Evolutionary conservation across 2,113 vertebrate species (phyloP).

Genomic region (Albula glossodonta): DNA sequence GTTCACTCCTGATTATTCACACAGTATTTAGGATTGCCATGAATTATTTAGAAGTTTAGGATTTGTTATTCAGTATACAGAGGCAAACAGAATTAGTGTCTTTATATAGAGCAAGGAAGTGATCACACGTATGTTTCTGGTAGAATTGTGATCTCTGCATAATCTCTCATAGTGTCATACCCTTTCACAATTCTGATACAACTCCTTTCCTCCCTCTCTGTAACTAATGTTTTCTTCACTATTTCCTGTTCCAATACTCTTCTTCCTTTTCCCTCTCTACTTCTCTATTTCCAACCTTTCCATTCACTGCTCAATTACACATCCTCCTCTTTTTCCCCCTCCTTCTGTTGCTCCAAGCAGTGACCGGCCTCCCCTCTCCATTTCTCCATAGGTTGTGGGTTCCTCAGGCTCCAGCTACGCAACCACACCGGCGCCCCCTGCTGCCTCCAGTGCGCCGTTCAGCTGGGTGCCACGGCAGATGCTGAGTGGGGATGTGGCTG

Average conservation of each 20-base stretch:
- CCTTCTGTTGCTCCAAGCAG: background rate
- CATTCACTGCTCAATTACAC: background rate
- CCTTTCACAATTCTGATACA: too few relatives aligned
- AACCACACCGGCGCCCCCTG: slow-evolving; percentile 52
- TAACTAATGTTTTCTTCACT: background rate
- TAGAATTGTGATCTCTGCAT: background rate
- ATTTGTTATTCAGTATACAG: background rate
- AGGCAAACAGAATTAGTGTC: background rate
- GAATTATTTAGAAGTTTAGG: too few relatives aligned
- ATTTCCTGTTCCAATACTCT: background rate
- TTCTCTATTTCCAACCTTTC: background rate
- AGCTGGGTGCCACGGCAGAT: slow-evolving; percentile 79
- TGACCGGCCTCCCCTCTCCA: background rate
- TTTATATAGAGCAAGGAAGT: background rate
- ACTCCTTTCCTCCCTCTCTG: background rate
- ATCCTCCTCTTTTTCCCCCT: background rate
- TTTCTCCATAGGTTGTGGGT: slow-evolving; percentile 61
- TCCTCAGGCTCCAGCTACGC: slow-evolving; percentile 67
- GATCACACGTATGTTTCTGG: background rate
- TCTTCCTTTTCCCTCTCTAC: background rate
- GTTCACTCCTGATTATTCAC: too few relatives aligned
- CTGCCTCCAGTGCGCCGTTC: slow-evolving; percentile 62
- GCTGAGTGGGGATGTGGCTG: slow-evolving; percentile 74
- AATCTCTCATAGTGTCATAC: background rate
- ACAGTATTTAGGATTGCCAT: too few relatives aligned